phyloP scores from a whole-genome alignment of 2,888 invertebrate genomes.

The Lasiommata megera region DNA sequence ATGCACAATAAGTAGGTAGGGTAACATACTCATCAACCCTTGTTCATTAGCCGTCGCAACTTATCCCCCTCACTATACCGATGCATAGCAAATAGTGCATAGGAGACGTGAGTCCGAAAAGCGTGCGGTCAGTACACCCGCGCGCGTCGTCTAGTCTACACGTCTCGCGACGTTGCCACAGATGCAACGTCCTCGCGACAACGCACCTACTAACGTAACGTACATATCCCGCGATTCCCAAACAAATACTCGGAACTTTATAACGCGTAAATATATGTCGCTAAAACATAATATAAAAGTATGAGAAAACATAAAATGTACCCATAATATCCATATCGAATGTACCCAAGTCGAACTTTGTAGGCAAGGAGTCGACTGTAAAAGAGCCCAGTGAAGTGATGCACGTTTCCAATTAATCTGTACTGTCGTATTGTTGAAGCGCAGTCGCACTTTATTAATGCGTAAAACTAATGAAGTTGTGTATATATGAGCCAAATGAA shows the following conservation, averaged over 20 bases:
- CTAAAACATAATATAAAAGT: not conserved
- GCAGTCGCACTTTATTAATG: not conserved
- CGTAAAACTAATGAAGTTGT: too few species aligned
- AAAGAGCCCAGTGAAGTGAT: not conserved
- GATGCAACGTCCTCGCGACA: constrained; percentile 38
- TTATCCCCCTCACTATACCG: constrained; percentile 63
- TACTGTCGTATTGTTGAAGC: constrained; percentile 33
- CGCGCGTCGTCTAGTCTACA: constrained; percentile 64
- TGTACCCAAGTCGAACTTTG: not conserved
- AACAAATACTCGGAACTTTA: not conserved
- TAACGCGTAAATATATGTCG: not conserved
- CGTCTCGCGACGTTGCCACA: constrained; percentile 37
- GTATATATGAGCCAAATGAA: too few species aligned
- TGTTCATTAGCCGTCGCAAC: constrained; percentile 31
- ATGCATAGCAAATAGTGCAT: constrained; percentile 52
- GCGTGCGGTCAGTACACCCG: constrained; percentile 74
- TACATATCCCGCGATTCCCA: not conserved
- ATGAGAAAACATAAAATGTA: not conserved
- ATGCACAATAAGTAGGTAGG: too few species aligned
- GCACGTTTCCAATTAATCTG: not conserved
- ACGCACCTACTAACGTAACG: constrained; percentile 7
- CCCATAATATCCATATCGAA: not conserved
- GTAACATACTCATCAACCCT: too few species aligned
- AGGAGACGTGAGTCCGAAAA: constrained; percentile 52
- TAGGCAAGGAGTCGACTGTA: not conserved